Evolutionary conservation across 2,888 invertebrate genomes (phyloP).

Genomic region (Teleiodes luculella): DNA sequence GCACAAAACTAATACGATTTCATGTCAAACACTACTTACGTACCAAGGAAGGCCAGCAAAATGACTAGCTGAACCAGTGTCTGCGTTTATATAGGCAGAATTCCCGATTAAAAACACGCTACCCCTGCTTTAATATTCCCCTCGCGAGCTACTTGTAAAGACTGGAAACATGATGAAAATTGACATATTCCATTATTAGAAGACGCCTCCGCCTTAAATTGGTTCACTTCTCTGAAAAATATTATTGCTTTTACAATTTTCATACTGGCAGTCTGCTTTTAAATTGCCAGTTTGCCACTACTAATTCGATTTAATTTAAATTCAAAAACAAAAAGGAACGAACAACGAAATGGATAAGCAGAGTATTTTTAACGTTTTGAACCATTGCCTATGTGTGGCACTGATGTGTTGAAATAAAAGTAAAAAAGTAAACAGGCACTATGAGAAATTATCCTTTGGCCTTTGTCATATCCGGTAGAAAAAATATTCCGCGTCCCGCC

Average conservation of each 20-base stretch:
- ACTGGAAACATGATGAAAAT: conserved; percentile 43
- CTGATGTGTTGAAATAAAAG: too few relatives aligned
- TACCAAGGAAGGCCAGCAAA: conserved; percentile 29
- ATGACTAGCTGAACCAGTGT: conserved; percentile 36
- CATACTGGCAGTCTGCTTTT: background rate
- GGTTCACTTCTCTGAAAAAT: conserved; percentile 47
- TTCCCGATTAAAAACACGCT: conserved; percentile 46
- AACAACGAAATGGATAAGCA: too few relatives aligned
- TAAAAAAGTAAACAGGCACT: too few relatives aligned
- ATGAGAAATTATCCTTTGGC: too few relatives aligned
- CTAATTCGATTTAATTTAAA: background rate
- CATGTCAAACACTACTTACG: conserved; percentile 27
- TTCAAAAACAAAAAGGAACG: too few relatives aligned
- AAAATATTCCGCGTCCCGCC: background rate
- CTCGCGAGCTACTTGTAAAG: conserved; percentile 42
- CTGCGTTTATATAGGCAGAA: conserved; percentile 50
- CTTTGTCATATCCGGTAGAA: too few relatives aligned
- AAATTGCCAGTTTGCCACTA: background rate
- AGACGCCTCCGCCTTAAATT: conserved; percentile 38
- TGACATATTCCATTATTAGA: conserved; percentile 71
- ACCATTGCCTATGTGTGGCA: too few relatives aligned
- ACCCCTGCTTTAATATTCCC: conserved; percentile 75
- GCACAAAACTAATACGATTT: background rate
- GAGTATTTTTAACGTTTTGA: too few relatives aligned
- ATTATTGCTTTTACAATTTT: conserved; percentile 26